These are phyloP conservation scores for Dynastes tityus DNA, from an alignment of 2,888 invertebrate species.

Conservation along the genomic window DNA sequence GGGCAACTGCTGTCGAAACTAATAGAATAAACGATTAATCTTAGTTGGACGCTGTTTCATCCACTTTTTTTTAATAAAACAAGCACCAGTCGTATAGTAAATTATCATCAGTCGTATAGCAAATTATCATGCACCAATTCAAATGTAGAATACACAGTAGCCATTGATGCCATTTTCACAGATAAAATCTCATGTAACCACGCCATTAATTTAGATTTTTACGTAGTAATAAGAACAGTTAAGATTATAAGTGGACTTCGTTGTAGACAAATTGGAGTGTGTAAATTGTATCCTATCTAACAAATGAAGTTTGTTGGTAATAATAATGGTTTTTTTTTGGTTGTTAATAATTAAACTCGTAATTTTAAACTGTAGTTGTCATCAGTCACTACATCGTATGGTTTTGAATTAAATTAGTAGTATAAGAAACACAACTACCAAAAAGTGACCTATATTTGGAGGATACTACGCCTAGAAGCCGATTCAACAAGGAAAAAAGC, in stretches of 20 bases:
- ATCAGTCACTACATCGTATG: background rate
- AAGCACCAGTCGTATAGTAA: background rate
- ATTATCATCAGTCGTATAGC: background rate
- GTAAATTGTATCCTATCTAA: constrained; percentile 1
- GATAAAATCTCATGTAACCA: background rate
- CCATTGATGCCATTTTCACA: background rate
- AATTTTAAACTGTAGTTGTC: constrained; percentile 23
- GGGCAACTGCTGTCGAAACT: no score
- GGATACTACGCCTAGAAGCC: no score
- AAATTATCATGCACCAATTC: constrained; percentile 2
- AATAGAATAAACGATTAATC: no score
- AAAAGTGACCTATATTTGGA: constrained; percentile 3
- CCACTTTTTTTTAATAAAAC: background rate
- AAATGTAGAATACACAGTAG: background rate
- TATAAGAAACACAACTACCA: background rate
- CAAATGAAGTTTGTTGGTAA: background rate
- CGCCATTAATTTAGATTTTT: background rate
- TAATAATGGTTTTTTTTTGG: background rate
- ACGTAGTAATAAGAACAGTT: background rate
- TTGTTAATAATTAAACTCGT: constrained; percentile 18
- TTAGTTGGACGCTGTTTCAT: no score
- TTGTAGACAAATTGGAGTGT: constrained; percentile 9
- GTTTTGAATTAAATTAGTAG: constrained; percentile 24
- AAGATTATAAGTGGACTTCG: background rate
- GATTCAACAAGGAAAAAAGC: no score